phyloP scores from a whole-genome alignment of 30 jellyfish, hydroid and myxozoan species.

The Chrysaora quinquecirrha region DNA sequence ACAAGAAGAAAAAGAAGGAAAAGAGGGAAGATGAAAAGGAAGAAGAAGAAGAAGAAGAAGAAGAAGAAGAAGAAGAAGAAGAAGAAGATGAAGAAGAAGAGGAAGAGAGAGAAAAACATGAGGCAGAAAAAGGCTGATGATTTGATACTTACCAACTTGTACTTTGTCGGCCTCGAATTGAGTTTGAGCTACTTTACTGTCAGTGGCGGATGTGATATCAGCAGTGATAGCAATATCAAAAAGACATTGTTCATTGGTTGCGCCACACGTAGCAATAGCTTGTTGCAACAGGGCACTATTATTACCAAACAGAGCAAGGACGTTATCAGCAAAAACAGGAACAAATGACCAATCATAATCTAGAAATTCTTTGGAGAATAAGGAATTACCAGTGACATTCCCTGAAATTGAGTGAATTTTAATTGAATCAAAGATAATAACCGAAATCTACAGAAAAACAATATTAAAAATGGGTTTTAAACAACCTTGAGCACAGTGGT shows the following conservation, averaged over 20 bases:
- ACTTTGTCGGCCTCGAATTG: neutral
- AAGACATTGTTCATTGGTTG: slow-evolving; percentile 37
- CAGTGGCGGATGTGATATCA: slow-evolving; percentile 42
- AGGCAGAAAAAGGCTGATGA: neutral
- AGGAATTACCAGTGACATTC: slow-evolving; percentile 64
- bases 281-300: slow-evolving; percentile 18
- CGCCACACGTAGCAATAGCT: slow-evolving; percentile 58
- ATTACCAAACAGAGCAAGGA: slow-evolving; percentile 48
- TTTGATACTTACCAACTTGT: neutral
- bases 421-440: no score
- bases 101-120: no score
- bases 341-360: slow-evolving; percentile 47
- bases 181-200: slow-evolving; percentile 8
- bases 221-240: slow-evolving; percentile 64
- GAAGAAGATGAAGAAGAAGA: no score
- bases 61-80: no score
- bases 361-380: slow-evolving; percentile 38
- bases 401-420: no score
- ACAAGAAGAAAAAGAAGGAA: no score
- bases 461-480: no score
- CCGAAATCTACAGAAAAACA: no score
- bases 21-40: no score
- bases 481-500: no score
- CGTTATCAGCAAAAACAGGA: slow-evolving; percentile 57
- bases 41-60: no score